Conservation (phyloP, 2,797 vertebrate species). For the Psittacula derbiana region DNA sequence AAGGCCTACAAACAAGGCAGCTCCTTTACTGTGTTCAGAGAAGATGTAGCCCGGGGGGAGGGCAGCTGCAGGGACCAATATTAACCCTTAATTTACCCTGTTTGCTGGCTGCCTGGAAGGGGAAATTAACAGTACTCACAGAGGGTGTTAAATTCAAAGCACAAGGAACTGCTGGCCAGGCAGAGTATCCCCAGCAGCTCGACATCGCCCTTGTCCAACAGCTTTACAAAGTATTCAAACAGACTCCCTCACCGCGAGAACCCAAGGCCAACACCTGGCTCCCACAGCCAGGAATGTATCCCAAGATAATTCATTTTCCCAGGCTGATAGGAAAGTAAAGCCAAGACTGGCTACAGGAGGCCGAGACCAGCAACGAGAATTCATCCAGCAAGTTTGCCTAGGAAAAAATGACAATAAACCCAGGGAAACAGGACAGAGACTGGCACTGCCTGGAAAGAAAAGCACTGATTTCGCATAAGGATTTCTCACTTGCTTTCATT, state of each 20-base stretch:
- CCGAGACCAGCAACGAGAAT: not conserved
- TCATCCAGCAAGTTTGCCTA: not conserved
- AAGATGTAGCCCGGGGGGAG: fast-evolving
- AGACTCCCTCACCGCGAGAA: not conserved
- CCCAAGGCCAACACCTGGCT: fast-evolving
- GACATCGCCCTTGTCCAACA: fast-evolving
- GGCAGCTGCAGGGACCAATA: not conserved
- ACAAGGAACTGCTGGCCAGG: not conserved
- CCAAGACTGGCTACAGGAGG: not conserved
- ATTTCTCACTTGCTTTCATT: not conserved
- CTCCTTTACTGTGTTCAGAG: too few relatives aligned
- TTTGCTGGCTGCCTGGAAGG: not conserved
- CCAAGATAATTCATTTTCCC: not conserved
- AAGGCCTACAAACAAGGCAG: fast-evolving
- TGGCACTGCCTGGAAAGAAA: fast-evolving
- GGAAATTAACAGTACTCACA: not conserved
- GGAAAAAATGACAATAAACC: not conserved
- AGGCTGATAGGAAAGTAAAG: not conserved
- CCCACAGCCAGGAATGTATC: not conserved
- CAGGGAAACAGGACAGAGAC: too few relatives aligned
- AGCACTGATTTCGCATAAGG: fast-evolving
- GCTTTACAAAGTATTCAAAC: not conserved
- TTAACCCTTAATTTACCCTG: not conserved
- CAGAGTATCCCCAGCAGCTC: not conserved
- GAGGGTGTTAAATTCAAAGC: not conserved